Base-by-base conservation (phyloP, 2,113 vertebrate genomes). In the Zosterops pallidus region DNA sequence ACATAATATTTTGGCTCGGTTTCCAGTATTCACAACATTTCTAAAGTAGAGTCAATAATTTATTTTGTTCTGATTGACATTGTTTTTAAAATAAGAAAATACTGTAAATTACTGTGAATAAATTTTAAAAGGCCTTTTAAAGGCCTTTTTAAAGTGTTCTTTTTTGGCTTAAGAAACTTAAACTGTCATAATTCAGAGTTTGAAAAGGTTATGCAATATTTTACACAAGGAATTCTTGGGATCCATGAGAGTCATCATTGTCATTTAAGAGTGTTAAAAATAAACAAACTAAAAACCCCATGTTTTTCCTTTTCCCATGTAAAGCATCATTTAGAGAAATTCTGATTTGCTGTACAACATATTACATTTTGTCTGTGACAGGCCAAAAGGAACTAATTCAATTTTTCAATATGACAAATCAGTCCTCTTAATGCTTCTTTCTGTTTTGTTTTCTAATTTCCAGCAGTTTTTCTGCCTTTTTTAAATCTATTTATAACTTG, bases 1-100 rank as follows among this genome's bases (percentile, higher is more conserved):
- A 14, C 10, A 19, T 2, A 23, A 3, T 7, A 52, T 3, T 1
- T 65, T 46, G 42, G 8, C 14, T 53, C 8, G 1, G 6, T 72
- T 90, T 80, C 53, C 39, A 44, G 15, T 68, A 13, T 31, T 39
- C 39, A 20, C 12, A 83, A 19, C 14, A 75, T 3, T 65, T 65
- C 14, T 70, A 47, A 24, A 57, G 14, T 35, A 10, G 80, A 29
- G 8, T 14, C 28, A 74, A 19, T 25, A 3, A 12, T 14, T 12
- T 19, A 22, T 62, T 8, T 29, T 65, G 11, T 22, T 50, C 14
- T 46, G 11, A 24, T 42, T 83, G 9, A 13, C 4, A 22, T 53
- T 46, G 2, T 76, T 63, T 71, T 55, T 59, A 77, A 68, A 82
- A 46, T 29, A 78, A 46, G 3, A 13, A 78, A 88, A 64, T 41